Conservation (phyloP, 37 sponge, comb jelly and placozoan genomes). For the Sycon ciliatum region DNA sequence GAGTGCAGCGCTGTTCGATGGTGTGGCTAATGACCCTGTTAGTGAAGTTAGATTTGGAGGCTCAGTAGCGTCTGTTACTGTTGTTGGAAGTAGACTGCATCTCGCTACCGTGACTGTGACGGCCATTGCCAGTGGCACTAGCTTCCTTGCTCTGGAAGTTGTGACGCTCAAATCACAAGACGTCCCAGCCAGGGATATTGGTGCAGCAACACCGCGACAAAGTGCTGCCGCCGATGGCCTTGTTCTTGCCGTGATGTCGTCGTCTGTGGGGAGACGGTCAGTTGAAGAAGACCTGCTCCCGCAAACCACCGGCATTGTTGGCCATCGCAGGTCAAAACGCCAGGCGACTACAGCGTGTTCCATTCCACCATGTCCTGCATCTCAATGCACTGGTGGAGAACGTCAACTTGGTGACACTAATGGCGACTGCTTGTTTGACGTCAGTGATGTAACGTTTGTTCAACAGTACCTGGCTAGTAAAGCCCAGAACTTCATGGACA, state of each 20-base stretch:
- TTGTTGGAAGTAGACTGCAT: constrained; percentile 15
- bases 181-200: constrained; percentile 34
- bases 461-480: background rate
- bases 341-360: background rate
- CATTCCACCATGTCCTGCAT: constrained; percentile 30
- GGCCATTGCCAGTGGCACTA: constrained; percentile 24
- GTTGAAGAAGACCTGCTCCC: background rate
- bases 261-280: background rate
- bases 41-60: constrained; percentile 41
- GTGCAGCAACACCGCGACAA: constrained; percentile 34
- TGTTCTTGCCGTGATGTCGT: too few species aligned
- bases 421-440: background rate
- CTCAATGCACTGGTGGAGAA: background rate
- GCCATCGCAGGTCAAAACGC: background rate
- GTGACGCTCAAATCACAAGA: constrained; percentile 23
- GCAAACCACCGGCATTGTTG: background rate
- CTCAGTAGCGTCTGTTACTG: background rate
- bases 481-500: too few species aligned
- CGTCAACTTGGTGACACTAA: background rate
- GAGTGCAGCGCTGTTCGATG: background rate
- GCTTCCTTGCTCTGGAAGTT: constrained; percentile 24
- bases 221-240: constrained; percentile 35
- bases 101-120: constrained; percentile 30
- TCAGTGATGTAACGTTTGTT: background rate
- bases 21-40: constrained; percentile 10